Base-by-base conservation (phyloP, 2,113 vertebrate genomes). In the Taurulus bubalis region DNA sequence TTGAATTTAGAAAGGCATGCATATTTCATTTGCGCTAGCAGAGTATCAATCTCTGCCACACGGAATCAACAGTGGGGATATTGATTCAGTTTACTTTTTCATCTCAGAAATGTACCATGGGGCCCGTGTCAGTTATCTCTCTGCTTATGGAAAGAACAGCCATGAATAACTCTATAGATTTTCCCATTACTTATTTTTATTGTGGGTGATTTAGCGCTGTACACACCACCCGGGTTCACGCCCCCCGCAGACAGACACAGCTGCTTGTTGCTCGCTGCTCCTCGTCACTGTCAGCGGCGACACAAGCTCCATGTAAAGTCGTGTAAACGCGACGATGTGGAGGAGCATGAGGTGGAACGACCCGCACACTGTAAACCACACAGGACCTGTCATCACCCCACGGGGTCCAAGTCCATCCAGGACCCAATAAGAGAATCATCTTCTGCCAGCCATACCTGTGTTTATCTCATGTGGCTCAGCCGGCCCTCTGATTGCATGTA, bases 1-100 rank as follows among this genome's bases (percentile, higher is more conserved):
- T 85, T 9, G 30, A 75, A 84, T 88, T 89, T 90, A 69, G 86
- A 81, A 87, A 67, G 40, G 22, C 85, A 91, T 91, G 85, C 89
- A 93, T 92, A 87, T 93, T 93, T 93, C 84, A 93, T 92, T 67
- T 1, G 28, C 79, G 38, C 51, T 42, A 34, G 85, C 79, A 4
- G 83, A 80, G 88, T 80, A 91, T 90, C 85, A 89, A 69, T 89
- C 82, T 88, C 58, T 67, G 84, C 86, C 84, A 85, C 63, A 71
- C 51, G 71, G 70, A 63, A 79, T 84, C 82, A 80, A 82, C 85
- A 76, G 40, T 1, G 45, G 47, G 38, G 68, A 70, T 88, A 90
- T 83, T 83, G 87, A 90, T 90, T 87, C 58, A 38, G 67, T 87
- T 84, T 87, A 82, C 87, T 87, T 79, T 88, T 30, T 86, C 80